Percentiles rank a stretch among this genome's conserved stretches.
phyloP scores from a whole-genome alignment of 1,140 invertebrate genomes.

The Cotesia typhae region DNA sequence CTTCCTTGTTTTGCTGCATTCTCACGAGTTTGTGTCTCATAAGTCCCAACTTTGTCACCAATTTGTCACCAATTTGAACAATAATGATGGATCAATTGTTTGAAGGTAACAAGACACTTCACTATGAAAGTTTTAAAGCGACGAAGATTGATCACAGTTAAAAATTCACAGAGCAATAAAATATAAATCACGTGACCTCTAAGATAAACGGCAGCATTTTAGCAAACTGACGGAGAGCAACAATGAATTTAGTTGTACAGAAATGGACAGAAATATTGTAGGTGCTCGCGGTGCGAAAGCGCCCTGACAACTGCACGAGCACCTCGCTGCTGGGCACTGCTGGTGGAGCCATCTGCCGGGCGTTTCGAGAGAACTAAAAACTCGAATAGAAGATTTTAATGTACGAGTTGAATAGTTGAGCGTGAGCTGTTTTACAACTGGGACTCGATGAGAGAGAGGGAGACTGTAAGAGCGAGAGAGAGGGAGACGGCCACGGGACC shows the following conservation, averaged over 20 bases:
- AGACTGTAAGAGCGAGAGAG: neutral
- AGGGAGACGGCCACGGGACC: neutral
- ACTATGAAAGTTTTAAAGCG: neutral
- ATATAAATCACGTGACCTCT: neutral
- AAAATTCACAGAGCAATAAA: neutral
- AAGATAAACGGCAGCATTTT: no score
- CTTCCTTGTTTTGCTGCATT: conserved; percentile 53
- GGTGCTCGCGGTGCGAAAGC: conserved; percentile 62
- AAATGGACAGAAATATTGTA: conserved; percentile 14
- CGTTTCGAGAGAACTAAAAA: conserved; percentile 47
- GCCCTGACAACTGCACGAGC: conserved; percentile 62
- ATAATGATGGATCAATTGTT: neutral
- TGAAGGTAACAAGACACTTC: neutral
- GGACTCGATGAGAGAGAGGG: neutral
- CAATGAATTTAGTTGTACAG: conserved; percentile 2
- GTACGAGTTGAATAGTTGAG: conserved; percentile 37
- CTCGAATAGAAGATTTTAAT: conserved; percentile 20
- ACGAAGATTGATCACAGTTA: neutral
- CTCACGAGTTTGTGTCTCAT: conserved; percentile 16
- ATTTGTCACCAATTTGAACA: conserved; percentile 12
- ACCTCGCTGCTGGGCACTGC: conserved; percentile 59
- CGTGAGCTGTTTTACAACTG: conserved; percentile 40
- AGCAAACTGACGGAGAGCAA: no score
- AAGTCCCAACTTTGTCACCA: conserved; percentile 25
- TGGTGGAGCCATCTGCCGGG: conserved; percentile 66